Conservation (phyloP, 2,797 vertebrate genomes). For the Anabas testudineus region DNA sequence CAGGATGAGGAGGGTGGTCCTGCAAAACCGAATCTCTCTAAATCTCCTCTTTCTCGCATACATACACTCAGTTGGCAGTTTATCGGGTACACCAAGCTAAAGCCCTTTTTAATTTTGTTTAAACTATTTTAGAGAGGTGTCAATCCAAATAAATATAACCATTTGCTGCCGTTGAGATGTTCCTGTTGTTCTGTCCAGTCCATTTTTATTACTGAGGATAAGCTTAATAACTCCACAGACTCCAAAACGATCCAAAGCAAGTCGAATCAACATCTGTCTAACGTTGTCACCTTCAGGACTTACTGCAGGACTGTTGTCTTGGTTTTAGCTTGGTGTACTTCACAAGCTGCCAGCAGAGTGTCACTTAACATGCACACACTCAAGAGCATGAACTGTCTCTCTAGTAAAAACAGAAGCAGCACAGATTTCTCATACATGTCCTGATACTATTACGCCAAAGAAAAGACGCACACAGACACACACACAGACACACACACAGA, state of each 20-base stretch:
- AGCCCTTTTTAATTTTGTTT: not conserved
- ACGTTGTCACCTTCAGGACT: not conserved
- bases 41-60: constrained; percentile 27
- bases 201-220: too few species aligned
- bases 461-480: constrained; percentile 28
- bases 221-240: too few species aligned
- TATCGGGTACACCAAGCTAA: not conserved
- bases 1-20: constrained; percentile 86
- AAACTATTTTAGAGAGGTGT: too few species aligned
- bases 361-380: constrained; percentile 40
- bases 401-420: constrained; percentile 42
- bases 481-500: constrained; percentile 27
- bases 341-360: not conserved
- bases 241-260: too few species aligned
- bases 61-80: constrained; percentile 25
- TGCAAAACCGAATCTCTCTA: constrained; percentile 76
- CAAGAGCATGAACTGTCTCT: constrained; percentile 16
- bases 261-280: too few species aligned
- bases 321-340: not conserved
- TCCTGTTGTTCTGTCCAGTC: too few species aligned
- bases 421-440: constrained; percentile 55
- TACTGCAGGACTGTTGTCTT: too few species aligned
- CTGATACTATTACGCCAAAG: constrained; percentile 58
- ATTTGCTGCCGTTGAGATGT: too few species aligned
- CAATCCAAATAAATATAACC: not conserved